These are phyloP conservation scores for Campylomormyrus tamandua DNA, from an alignment of 2,113 vertebrate species.

Conservation along the genomic window DNA sequence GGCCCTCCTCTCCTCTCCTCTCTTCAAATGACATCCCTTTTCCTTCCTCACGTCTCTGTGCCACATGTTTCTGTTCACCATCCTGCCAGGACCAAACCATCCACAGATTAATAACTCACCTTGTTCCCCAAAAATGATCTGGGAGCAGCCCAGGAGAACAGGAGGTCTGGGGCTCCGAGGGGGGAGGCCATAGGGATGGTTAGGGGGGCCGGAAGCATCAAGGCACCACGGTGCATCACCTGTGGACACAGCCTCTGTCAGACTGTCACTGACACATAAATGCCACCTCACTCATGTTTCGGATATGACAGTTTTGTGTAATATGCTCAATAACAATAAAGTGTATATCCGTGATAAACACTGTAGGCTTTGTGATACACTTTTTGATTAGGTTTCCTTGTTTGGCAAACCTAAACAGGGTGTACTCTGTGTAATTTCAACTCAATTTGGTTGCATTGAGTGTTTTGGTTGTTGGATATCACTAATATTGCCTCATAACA, in stretches of 20 bases:
- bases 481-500: neutral
- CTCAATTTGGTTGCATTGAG: neutral
- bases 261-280: neutral
- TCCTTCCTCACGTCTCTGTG: neutral
- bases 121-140: constrained; percentile 78
- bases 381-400: neutral
- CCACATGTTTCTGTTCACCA: neutral
- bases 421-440: neutral
- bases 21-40: neutral
- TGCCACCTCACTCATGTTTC: neutral
- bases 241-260: constrained; percentile 36
- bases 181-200: neutral
- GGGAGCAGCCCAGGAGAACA: constrained; percentile 75
- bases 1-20: neutral
- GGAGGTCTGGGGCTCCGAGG: constrained; percentile 40
- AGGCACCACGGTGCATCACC: constrained; percentile 65
- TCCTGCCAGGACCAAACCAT: neutral
- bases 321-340: neutral
- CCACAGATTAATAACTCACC: constrained; percentile 46
- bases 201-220: constrained; percentile 53
- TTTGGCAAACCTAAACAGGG: neutral
- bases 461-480: neutral
- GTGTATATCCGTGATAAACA: neutral
- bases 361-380: neutral
- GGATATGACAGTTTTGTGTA: neutral